Base-by-base conservation (phyloP, 2,113 vertebrate genomes). In the Gadus macrocephalus region DNA sequence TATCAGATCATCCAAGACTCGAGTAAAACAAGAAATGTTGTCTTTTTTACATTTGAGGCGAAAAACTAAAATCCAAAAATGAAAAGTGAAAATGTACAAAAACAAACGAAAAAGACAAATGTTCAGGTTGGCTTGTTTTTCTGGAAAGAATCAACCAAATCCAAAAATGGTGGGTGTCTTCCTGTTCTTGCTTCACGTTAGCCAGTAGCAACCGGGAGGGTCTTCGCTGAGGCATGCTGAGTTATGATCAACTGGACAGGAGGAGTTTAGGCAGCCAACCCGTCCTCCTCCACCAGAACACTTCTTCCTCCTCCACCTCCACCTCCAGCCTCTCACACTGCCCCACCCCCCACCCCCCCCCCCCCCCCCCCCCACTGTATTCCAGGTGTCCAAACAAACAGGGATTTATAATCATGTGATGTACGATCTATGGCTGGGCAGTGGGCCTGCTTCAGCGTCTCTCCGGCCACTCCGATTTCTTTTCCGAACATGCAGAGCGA, bases 361-460 rank as follows among this genome's bases (percentile, higher is more conserved):
- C 75, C 81, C 88, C 83, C 77, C 4, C 31, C 81, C 74, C 80
- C 88, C 82, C 77, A 6, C 31, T 31, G 31, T 31, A 31, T 31
- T 31, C 5, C 31, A 31, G 4, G 5, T 31, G 31, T 31, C 90
- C 90, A 92, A 92, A 91, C 90, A 92, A 88, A 89, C 89, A 67
- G 27, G 88, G 90, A 91, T 92, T 91, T 90, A 92, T 90, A 89
- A 89, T 91, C 87, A 74, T 81, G 64, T 90, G 88, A 91, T 91
- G 91, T 90, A 91, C 83, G 89, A 87, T 84, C 80, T 78, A 77
- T 87, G 78, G 75, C 78, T n/a, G n/a, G n/a, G n/a, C n/a, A n/a
- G n/a, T 69, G 69, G 42, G 83, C 84, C 85, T 78, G 69, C 42
- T 49, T 86, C 76, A 72, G 82, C 81, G 68, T 86, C 80, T 86